Evolutionary conservation across 30 jellyfish, hydroid and myxozoan genomes (phyloP).

Genomic region (Hydractinia symbiolongicarpus): DNA sequence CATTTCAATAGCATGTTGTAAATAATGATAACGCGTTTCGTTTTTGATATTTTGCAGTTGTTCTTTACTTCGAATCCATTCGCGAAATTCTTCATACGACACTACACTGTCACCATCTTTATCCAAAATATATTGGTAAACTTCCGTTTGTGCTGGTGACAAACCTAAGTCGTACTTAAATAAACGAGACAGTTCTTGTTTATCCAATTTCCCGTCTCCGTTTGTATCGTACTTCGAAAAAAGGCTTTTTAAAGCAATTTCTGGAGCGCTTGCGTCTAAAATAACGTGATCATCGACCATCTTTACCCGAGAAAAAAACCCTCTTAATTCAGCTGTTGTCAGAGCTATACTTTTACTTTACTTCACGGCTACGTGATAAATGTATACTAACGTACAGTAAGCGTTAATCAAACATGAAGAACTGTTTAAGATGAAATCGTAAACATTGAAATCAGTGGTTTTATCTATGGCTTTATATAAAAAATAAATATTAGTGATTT

Average conservation of each 20-base stretch:
- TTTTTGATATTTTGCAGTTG: constrained; percentile 11
- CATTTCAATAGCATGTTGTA: constrained; percentile 29
- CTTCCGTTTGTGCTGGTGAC: constrained; percentile 16
- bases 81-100: constrained; percentile 22
- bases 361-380: no score
- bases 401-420: no score
- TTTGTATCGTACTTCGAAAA: constrained; percentile 19
- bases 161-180: constrained; percentile 25
- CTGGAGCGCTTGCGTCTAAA: constrained; percentile 15
- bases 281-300: no score
- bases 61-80: constrained; percentile 27
- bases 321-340: no score
- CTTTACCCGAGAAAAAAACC: no score
- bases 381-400: no score
- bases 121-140: constrained; percentile 18
- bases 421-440: no score
- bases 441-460: no score
- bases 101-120: constrained; percentile 21
- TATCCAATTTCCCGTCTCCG: constrained; percentile 11
- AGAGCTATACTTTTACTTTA: no score
- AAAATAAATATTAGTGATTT: no score
- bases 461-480: no score
- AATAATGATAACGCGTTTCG: constrained; percentile 14
- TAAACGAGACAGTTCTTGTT: constrained; percentile 6
- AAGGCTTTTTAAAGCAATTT: constrained; percentile 28